phyloP scores from a whole-genome alignment of 2,113 vertebrate genomes.

The Paedocypris sp. region DNA sequence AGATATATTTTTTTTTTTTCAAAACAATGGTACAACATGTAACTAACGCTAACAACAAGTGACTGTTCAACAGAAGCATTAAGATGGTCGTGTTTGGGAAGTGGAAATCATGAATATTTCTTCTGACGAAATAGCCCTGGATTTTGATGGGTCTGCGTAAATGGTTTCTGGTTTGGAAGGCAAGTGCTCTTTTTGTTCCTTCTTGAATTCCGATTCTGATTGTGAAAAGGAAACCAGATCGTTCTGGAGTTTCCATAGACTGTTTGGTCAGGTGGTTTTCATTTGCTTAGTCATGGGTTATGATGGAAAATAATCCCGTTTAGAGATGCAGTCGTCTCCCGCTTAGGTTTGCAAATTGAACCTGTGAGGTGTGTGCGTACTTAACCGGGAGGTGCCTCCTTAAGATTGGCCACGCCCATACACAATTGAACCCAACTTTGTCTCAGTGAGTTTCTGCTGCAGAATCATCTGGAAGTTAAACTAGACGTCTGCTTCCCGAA shows the following conservation, averaged over 20 bases:
- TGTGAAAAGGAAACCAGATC: background rate
- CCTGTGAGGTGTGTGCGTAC: too few species aligned
- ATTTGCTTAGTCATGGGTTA: background rate
- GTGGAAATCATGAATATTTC: background rate
- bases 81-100: background rate
- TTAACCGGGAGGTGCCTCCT: too few species aligned
- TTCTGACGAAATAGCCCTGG: background rate
- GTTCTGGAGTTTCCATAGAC: constrained; percentile 3
- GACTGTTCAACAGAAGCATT: too few species aligned
- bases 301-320: background rate
- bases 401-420: too few species aligned
- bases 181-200: background rate
- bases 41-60: too few species aligned
- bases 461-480: too few species aligned
- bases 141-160: background rate
- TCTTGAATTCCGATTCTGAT: background rate
- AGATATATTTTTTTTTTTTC: too few species aligned
- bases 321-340: background rate
- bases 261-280: constrained; percentile 34
- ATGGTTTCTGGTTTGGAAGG: background rate
- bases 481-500: too few species aligned
- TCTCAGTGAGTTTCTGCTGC: too few species aligned
- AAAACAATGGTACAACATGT: too few species aligned
- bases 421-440: too few species aligned
- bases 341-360: too few species aligned